Conservation (phyloP, 2,888 invertebrate species). For the Andricus curvator region DNA sequence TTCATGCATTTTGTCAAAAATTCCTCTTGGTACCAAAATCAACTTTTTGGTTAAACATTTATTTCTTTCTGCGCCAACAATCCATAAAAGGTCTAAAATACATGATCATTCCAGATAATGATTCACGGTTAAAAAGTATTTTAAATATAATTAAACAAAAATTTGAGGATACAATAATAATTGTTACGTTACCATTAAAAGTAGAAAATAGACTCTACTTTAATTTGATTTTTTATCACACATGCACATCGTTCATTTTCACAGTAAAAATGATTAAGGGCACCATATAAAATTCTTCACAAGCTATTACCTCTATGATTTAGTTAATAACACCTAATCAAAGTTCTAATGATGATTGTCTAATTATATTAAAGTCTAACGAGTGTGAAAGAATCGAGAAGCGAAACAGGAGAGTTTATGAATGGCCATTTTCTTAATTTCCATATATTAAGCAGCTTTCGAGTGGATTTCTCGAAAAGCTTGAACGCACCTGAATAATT, state of each 20-base stretch:
- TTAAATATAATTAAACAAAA: neutral
- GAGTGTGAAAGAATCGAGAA: constrained; percentile 33
- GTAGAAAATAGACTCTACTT: too few relatives aligned
- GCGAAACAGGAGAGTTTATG: constrained; percentile 21
- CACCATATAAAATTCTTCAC: neutral
- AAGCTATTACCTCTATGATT: constrained; percentile 18
- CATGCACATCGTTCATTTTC: neutral
- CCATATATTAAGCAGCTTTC: neutral
- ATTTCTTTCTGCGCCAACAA: too few relatives aligned
- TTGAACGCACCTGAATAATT: constrained; percentile 23
- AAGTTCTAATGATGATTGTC: constrained; percentile 30
- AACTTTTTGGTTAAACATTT: too few relatives aligned
- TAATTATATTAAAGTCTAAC: constrained; percentile 15
- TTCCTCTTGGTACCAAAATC: too few relatives aligned
- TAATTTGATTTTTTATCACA: neutral
- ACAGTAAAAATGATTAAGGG: neutral
- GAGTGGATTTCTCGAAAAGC: constrained; percentile 13
- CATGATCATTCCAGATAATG: too few relatives aligned
- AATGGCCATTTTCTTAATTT: constrained; percentile 26
- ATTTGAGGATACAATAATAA: neutral
- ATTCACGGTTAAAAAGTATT: too few relatives aligned
- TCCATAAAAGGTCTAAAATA: too few relatives aligned
- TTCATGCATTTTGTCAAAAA: too few relatives aligned
- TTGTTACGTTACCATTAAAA: too few relatives aligned
- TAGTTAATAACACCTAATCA: constrained; percentile 4